Evolutionary conservation across 2,113 vertebrate species (phyloP).

Genomic region (Limnothrissa miodon): DNA sequence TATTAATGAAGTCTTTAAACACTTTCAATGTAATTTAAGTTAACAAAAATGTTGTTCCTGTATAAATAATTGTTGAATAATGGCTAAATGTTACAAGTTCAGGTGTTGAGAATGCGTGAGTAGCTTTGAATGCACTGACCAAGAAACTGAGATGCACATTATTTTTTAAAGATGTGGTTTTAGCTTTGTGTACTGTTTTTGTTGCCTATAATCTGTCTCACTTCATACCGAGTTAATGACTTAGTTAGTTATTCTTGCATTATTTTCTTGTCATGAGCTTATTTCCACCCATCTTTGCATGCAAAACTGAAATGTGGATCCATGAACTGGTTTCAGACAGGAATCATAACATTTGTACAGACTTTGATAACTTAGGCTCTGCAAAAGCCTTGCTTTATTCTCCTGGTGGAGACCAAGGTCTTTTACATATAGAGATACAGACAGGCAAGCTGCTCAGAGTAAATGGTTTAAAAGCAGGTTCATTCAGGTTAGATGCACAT

Average conservation of each 20-base stretch:
- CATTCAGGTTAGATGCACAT: too few species aligned
- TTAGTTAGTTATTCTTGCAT: not conserved
- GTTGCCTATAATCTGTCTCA: not conserved
- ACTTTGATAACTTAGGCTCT: not conserved
- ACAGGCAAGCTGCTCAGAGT: not conserved
- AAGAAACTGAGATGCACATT: constrained; percentile 17
- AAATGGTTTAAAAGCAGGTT: not conserved
- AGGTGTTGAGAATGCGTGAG: not conserved
- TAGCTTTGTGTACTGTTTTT: constrained; percentile 11
- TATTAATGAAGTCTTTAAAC: not conserved
- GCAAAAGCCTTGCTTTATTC: not conserved
- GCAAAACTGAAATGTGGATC: not conserved
- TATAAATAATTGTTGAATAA: not conserved
- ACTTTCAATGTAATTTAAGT: not conserved
- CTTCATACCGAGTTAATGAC: not conserved
- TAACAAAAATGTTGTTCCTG: not conserved
- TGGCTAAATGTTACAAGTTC: constrained; percentile 2
- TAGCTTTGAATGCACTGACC: constrained; percentile 17
- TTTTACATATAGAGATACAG: not conserved
- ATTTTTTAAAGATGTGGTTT: not conserved
- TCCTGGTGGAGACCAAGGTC: not conserved
- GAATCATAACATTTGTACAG: not conserved
- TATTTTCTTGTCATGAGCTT: not conserved
- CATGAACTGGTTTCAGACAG: not conserved
- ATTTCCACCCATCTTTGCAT: not conserved